Conservation (phyloP, 64 coral and sea anemone species). For the Pocillopora verrucosa region DNA sequence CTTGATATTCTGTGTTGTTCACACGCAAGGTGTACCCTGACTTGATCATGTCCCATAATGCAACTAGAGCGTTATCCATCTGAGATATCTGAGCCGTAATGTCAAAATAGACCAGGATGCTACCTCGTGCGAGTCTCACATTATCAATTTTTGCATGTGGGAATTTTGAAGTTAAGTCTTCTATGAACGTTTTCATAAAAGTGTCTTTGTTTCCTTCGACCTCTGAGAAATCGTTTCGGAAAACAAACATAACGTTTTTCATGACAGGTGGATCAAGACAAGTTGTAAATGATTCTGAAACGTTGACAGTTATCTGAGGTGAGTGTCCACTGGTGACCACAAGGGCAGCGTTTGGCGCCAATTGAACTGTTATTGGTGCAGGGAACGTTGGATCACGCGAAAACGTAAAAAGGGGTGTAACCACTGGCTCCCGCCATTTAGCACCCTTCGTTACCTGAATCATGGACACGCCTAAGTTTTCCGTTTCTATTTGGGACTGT, state of each 20-base stretch:
- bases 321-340: conserved; percentile 42
- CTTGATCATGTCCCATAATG: conserved; percentile 52
- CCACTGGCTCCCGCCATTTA: not conserved
- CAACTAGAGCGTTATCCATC: conserved; percentile 34
- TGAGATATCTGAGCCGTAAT: conserved; percentile 17
- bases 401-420: conserved; percentile 28
- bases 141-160: conserved; percentile 30
- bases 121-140: conserved; percentile 38
- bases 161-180: not conserved
- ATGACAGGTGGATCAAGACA: conserved; percentile 56
- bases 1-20: conserved; percentile 22
- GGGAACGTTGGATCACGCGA: not conserved
- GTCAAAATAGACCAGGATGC: conserved; percentile 58
- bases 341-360: conserved; percentile 18
- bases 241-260: conserved; percentile 45
- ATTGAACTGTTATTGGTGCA: not conserved
- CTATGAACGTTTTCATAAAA: conserved; percentile 22
- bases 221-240: conserved; percentile 44
- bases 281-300: conserved; percentile 37
- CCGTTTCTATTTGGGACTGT: conserved; percentile 33
- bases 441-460: conserved; percentile 52
- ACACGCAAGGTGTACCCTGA: conserved; percentile 32
- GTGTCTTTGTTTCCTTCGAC: conserved; percentile 33
- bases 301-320: conserved; percentile 51
- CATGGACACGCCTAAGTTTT: conserved; percentile 42